Evolutionary conservation across 2,888 invertebrate species (phyloP).

Genomic region (Ochropleura plecta): DNA sequence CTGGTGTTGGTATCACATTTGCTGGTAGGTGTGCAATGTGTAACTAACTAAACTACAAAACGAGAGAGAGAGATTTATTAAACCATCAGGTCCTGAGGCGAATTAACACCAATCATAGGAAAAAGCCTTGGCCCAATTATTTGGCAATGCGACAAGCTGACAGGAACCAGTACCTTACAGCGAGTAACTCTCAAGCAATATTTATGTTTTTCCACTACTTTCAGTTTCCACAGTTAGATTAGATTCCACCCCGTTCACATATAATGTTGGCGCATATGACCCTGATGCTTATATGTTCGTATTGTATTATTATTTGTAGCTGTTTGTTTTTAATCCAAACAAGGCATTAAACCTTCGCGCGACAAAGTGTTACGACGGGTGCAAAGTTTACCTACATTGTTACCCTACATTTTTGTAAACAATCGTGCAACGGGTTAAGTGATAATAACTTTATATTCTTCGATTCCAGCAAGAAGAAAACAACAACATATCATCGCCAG

Average conservation of each 20-base stretch:
- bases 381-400: too few species aligned
- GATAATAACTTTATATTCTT: conserved; percentile 14
- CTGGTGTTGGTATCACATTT: not conserved
- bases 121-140: not conserved
- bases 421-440: too few species aligned
- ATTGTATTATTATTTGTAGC: not conserved
- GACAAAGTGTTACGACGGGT: too few species aligned
- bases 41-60: too few species aligned
- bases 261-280: not conserved
- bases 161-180: not conserved
- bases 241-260: not conserved
- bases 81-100: not conserved
- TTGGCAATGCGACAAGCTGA: not conserved
- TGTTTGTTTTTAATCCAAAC: not conserved
- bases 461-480: conserved; percentile 90
- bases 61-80: too few species aligned
- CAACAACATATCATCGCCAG: conserved; percentile 87
- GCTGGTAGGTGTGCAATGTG: not conserved
- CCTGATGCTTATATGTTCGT: not conserved
- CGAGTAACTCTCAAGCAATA: not conserved
- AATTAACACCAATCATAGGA: not conserved
- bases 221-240: not conserved
- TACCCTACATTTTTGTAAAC: too few species aligned
- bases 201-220: not conserved
- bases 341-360: too few species aligned